A percentile compares a stretch with the other conserved stretches of the same genome.
These are phyloP conservation scores for Pampusana beccarii DNA, from an alignment of 2,113 vertebrate genomes.

Conservation along the genomic window DNA sequence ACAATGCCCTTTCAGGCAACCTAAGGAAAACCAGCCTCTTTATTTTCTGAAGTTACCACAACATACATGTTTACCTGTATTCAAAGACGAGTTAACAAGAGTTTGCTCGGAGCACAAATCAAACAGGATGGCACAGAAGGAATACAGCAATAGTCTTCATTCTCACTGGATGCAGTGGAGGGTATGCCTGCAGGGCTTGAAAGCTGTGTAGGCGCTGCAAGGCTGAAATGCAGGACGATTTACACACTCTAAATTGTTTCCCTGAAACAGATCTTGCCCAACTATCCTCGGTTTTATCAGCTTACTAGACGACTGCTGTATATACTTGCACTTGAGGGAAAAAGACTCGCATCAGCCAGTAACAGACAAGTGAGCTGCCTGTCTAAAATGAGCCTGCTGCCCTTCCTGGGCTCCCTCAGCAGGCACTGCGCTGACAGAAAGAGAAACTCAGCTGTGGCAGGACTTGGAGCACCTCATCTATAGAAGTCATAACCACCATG, in stretches of 20 bases:
- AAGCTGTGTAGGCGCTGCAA: not conserved
- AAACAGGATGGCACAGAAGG: constrained; percentile 24
- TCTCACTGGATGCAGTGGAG: constrained; percentile 25
- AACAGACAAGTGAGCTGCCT: not conserved
- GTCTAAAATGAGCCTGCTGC: not conserved
- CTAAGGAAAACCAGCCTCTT: not conserved
- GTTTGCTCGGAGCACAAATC: not conserved
- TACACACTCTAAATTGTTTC: not conserved
- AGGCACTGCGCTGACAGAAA: not conserved
- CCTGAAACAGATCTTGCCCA: constrained; percentile 6
- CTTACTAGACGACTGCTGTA: not conserved
- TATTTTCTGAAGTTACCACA: not conserved
- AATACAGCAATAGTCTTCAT: constrained; percentile 8
- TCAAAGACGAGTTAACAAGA: not conserved
- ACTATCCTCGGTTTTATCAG: not conserved
- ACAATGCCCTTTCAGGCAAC: not conserved
- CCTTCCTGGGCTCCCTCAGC: not conserved
- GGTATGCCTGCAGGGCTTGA: not conserved
- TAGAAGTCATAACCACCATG: fast-evolving
- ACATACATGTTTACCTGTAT: not conserved
- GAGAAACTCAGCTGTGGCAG: not conserved
- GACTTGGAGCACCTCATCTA: not conserved
- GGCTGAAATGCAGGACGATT: constrained; percentile 21
- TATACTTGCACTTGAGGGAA: not conserved
- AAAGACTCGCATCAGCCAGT: not conserved